Base-by-base conservation (phyloP, 2,797 vertebrate genomes). In the Luscinia megarhynchos region DNA sequence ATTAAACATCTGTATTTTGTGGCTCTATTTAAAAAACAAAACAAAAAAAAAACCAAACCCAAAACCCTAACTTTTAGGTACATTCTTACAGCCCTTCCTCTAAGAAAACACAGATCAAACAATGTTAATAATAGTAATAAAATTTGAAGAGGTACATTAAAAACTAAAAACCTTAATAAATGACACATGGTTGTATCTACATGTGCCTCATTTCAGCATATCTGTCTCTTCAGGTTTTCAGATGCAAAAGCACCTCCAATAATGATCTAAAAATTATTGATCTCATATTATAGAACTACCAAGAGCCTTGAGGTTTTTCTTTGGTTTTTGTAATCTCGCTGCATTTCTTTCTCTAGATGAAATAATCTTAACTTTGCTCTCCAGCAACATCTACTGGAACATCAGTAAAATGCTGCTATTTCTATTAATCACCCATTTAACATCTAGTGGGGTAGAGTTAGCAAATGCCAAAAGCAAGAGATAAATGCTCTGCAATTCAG, bases 321-420 rank as follows among this genome's bases (percentile, higher is more conserved):
- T 75, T 74, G 89, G 63, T 91, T 97, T 97, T 97, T 96, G 70
- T 95, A 94, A 97, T 96, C 94, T 94, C 95, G 67, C 89, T 91
- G 95, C 92, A 93, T 96, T 97, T 96, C 95, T 97, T 91, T 92
- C 95, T 67, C 91, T 88, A 87, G 79, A 62, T 87, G 95, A 96
- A 97, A 94, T 55, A 89, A 96, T 97, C 94, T 96, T 97, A 98
- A 95, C 97, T 98, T 97, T 98, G 98, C 98, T 98, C 98, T 98
- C 95, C 97, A 98, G 98, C 98, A 98, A 97, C 98, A 98, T 98
- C 98, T 98, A 98, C 98, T 98, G 98, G 98, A 98, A 98, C 96
- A 96, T 96, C 96, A 96, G 97, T 94, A 98, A 98, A 98, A 97
- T 96, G 97, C 97, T 95, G 93, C 93, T 97, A 96, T 97, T 98